Evolutionary conservation across 1,140 invertebrate genomes (phyloP).

Genomic region (Thereuonema tuberculata): DNA sequence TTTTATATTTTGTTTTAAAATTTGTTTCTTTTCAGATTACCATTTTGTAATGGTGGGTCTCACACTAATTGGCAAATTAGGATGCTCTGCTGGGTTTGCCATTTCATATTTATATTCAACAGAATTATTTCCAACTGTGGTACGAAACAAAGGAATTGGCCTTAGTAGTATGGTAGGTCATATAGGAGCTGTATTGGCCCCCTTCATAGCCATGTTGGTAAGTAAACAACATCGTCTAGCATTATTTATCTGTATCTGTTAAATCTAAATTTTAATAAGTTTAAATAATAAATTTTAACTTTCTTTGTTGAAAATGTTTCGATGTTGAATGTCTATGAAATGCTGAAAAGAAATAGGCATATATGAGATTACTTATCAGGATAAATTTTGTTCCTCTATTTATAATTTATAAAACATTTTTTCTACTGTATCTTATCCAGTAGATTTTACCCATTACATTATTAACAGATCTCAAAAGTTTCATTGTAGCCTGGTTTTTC

Average conservation of each 20-base stretch:
- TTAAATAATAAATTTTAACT: not conserved
- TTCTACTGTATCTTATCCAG: too few relatives aligned
- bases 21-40: slow-evolving; percentile 5
- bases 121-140: slow-evolving; percentile 45
- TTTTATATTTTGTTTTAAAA: too few relatives aligned
- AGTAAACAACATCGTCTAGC: slow-evolving; percentile 12
- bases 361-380: too few relatives aligned
- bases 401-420: too few relatives aligned
- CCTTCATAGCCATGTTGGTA: slow-evolving; percentile 53
- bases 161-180: slow-evolving; percentile 49
- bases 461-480: too few relatives aligned
- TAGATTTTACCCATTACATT: too few relatives aligned
- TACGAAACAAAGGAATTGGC: slow-evolving; percentile 44
- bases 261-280: not conserved
- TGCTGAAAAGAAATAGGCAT: too few relatives aligned
- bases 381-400: too few relatives aligned
- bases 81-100: slow-evolving; percentile 20
- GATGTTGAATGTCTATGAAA: too few relatives aligned
- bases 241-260: not conserved
- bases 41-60: slow-evolving; percentile 12
- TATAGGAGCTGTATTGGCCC: slow-evolving; percentile 45
- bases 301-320: too few relatives aligned
- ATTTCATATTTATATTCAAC: slow-evolving; percentile 28
- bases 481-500: too few relatives aligned
- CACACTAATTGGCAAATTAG: slow-evolving; percentile 23